Base-by-base conservation (phyloP, 2,888 invertebrate genomes). In the Phyllotreta striolata region DNA sequence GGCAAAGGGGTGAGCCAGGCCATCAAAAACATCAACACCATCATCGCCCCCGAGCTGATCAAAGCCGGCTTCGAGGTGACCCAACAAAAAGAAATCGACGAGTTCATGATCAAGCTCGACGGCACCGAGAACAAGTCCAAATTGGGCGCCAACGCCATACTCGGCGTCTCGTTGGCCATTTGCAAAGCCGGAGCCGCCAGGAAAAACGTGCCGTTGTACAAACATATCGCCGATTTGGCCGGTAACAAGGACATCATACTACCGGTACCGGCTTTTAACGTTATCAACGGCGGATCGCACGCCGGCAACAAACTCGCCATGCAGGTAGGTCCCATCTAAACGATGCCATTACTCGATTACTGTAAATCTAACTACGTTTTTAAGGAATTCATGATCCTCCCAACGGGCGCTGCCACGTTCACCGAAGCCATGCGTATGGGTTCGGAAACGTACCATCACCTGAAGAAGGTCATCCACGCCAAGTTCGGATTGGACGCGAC, bases 361-460 rank as follows among this genome's bases (percentile, higher is more conserved):
- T 24, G 4, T 24, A 3, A 24, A 4, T 24, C 4, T 24, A 24
- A 24, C 4, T 24, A 4, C 24, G n/a, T 6, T 41, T 64, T 65
- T 39, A 65, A 79, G 76, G 81, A 81, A 71, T 81, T 81, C 67
- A 80, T 81, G 81, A 78, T 81, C 66, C 70, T 80, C 44, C 76
- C 80, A 80, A 86, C 92, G 79, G 97, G 98, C 64, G 98, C 99
- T 6, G 76, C 86, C 10, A 89, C 89, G 71, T 99, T 99, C 84
- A 92, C 91, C 43, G 97, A 99, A 81, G 98, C 98, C 38, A 98
- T 99, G 98, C 93, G 92, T 78, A 99, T 99, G 91, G 99, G 98
- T 49, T 89, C 93, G 38, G 99, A 99, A 84, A 91, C 94, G 1
- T 99, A 98, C 82, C 99, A 99, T 79, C 95, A 97, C 79, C 88